Evolutionary conservation across 2,113 vertebrate genomes (phyloP), one percentile per base, ranked within the genome.

Genomic region (Pimephales promelas): DNA sequence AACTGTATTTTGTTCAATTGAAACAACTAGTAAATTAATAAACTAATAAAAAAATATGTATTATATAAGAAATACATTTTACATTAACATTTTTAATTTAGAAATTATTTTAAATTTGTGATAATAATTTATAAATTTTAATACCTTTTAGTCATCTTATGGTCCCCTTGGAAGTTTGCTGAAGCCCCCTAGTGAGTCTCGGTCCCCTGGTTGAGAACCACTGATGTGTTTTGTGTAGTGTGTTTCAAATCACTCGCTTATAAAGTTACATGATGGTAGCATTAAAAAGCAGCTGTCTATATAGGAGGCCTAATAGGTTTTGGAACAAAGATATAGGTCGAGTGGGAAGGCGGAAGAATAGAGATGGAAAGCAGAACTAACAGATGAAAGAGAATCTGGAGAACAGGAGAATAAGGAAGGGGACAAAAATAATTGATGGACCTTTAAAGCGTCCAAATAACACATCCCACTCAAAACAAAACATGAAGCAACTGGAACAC

Each of bases 381-480:
- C 78, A 66, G 24, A 83, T 83, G 22, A 73, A 72, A 83, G 54
- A 34, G 5, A 74, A 49, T 59, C 40, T 47, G 54, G 28, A 49
- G 56, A 83, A 85, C 26, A 70, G 22, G 16, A 11, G 59, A 59
- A 59, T 36, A 57, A 40, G 59, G 26, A 72, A 68, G 68, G 26
- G 59, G 24, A 31, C 28, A 66, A 66, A 71, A 52, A 84, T 75
- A 18, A 54, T 66, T 80, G 54, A 78, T 70, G 78, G 47, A 62
- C 34, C 34, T 9, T 54, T 43, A 71, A 75, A 18, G 78, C 61
- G 22, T 66, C 61, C 47, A 75, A 34, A 26, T 47, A 26, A 47
- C 59, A 80, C 43, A 49, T 66, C 78, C 78, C 61, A 52, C 78
- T 66, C 59, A 80, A 13, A 49, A 80, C 43, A 80, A 80, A 79